These are phyloP conservation scores for Drosophila borborema DNA, from an alignment of 2,888 invertebrate genomes.

Conservation along the genomic window DNA sequence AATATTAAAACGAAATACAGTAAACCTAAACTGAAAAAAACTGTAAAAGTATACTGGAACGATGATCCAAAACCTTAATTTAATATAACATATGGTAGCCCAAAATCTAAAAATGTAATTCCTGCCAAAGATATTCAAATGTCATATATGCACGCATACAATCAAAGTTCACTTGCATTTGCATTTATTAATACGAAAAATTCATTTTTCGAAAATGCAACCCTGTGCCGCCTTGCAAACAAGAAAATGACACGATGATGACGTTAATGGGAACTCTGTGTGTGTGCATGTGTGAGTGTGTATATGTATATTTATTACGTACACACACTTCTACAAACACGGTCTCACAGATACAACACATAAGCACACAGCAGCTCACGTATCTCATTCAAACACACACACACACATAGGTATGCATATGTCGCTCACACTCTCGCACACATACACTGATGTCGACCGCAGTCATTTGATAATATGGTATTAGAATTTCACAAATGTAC, in stretches of 20 bases:
- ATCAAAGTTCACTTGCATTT: constrained; percentile 45
- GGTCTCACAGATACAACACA: constrained; percentile 52
- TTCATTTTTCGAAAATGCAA: constrained; percentile 67
- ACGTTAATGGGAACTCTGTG: constrained; percentile 81
- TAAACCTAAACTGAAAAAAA: constrained; percentile 27
- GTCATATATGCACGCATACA: constrained; percentile 13
- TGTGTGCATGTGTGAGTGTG: constrained; percentile 49
- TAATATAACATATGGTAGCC: constrained; percentile 59
- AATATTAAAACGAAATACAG: constrained; percentile 43
- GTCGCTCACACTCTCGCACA: constrained; percentile 45
- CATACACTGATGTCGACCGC: constrained; percentile 65
- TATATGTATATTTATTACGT: constrained; percentile 61
- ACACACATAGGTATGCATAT: constrained; percentile 28
- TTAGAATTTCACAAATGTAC: constrained; percentile 76
- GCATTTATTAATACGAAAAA: constrained; percentile 66
- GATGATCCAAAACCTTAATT: constrained; percentile 37
- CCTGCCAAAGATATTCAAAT: constrained; percentile 21
- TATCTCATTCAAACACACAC: constrained; percentile 50
- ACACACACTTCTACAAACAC: constrained; percentile 43
- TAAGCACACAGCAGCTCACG: constrained; percentile 52
- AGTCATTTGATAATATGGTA: constrained; percentile 78
- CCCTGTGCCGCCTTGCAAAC: constrained; percentile 73
- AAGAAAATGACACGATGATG: constrained; percentile 84
- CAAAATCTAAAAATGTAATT: constrained; percentile 48
- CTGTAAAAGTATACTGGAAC: constrained; percentile 23